Percentiles rank a stretch among this genome's conserved stretches.
These are phyloP conservation scores for Enteromius afrohamiltoni DNA, from an alignment of 2,797 vertebrate genomes.

Conservation along the genomic window DNA sequence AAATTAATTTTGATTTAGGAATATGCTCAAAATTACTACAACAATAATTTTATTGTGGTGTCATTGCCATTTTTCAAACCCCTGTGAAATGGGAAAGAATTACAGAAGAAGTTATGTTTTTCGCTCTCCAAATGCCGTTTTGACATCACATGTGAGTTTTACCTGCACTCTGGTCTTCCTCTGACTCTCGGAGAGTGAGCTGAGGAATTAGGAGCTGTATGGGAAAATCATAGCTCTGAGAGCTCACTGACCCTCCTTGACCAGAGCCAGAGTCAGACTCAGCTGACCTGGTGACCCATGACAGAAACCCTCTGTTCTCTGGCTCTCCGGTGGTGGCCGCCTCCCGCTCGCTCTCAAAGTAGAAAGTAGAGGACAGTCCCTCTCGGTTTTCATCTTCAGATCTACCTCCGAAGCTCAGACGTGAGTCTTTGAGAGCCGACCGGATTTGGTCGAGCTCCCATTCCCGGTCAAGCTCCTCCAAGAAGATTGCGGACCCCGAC, in stretches of 20 bases:
- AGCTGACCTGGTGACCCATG: slow-evolving; percentile 35
- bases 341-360: slow-evolving; percentile 24
- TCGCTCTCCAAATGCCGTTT: neutral
- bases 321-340: neutral
- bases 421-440: neutral
- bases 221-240: slow-evolving; percentile 28
- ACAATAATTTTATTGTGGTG: neutral
- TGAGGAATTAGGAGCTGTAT: slow-evolving; percentile 35
- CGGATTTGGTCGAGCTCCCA: slow-evolving; percentile 10
- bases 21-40: neutral
- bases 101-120: slow-evolving; percentile 1
- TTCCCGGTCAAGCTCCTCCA: slow-evolving; percentile 69
- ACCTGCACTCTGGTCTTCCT: slow-evolving; percentile 48
- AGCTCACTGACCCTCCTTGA: slow-evolving; percentile 41
- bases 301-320: neutral
- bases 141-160: slow-evolving; percentile 3
- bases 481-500: slow-evolving; percentile 78
- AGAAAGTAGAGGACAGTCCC: slow-evolving; percentile 27
- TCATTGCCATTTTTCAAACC: neutral
- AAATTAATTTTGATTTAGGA: neutral
- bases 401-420: slow-evolving; percentile 11
- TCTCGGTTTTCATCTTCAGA: slow-evolving; percentile 36
- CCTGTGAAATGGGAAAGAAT: neutral
- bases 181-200: slow-evolving; percentile 17
- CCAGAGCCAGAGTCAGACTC: slow-evolving; percentile 63